Base-by-base conservation (phyloP, 53 echinoderm and acorn worm species). In the Echinarachnius parma region DNA sequence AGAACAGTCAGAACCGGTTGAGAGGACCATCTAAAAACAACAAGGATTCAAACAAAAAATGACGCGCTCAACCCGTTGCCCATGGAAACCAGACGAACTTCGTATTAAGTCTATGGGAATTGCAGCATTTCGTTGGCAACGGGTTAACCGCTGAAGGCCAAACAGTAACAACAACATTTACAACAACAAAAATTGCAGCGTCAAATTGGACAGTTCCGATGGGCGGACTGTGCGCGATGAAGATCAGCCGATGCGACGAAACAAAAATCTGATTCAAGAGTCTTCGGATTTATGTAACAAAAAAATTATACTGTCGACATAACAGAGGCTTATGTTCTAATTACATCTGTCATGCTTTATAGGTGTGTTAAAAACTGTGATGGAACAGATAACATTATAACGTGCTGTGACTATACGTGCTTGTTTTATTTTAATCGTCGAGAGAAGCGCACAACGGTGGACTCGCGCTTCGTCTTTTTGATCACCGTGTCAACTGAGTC, bases 371-470 rank as follows among this genome's bases (percentile, higher is more conserved):
- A 49, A 68, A 68, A 68, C 49, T 48, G 52, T 31, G 68, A 52
- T 68, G 68, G 68, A 68, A 68, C 49, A 68, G 65, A 52, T 68
- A n/a, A n/a, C n/a, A 68, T 68, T 68, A 68, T 68, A 50, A 68
- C 68, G 21, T 68, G 68, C 68, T 29, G 68, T 68, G 50, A 68
- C 52, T 68, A 68, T 68, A 68, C 33, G 68, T 68, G 68, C 68
- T 68, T 68, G 68, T 68, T 68, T 49, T 65, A n/a, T n/a, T n/a
- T n/a, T 52, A 50, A 52, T 68, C 50, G 34, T 68, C 32, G 48
- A 68, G 31, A 19, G 50, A 31, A 50, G 52, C 49, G 19, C 52
- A 50, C 68, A 28, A 30, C 34, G 39, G 65, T 46, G 28, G 31
- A 68, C 1, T n/a, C 32, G 28, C 46, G 18, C 52, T 68, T 68